Evolutionary conservation across 2,888 invertebrate genomes (phyloP), one percentile per base, ranked within the genome.

Genomic region (Eurytoma adleriae): DNA sequence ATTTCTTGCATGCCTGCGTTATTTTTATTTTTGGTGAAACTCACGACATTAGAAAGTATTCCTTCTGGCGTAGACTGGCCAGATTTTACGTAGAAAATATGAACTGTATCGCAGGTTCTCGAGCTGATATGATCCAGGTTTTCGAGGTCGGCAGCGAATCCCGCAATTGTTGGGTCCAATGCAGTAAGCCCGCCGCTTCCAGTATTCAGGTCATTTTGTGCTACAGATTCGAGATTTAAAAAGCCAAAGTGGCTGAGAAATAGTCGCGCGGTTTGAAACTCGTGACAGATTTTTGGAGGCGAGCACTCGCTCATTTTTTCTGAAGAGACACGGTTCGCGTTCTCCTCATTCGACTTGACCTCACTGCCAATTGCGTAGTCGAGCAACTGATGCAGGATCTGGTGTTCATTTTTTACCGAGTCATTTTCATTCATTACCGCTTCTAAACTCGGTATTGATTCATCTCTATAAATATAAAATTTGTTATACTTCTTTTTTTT

Each of bases 201-300:
- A 57, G 87, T 85, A 0, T 87, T 87, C 24, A 86, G 82, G 18
- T 88, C 88, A 14, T 87, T 86, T 18, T n/a, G 91, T 56, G 92
- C 87, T 50, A 77, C 68, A 10, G 92, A 92, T 50, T 90, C 90
- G 62, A 90, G 85, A 83, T 89, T 90, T 20, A 99, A 92, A 87
- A 98, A 96, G 0, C 99, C 99, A 91, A 99, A 98, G 91, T 99
- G 98, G 3, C 98, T 98, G 20, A 99, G 92, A 90, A 99, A 98
- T 40, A 99, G 92, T 70, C 99, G 93, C 1, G 99, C 97, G 0
- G 99, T 98, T 91, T 99, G 98, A 89, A 98, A 99, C 89, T 98
- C 98, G 77, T 97, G 96, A 85, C 96, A 96, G 3, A 96, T 95
- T 2, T 94, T 93, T 0, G 96, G 97, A 1, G 97, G 95, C 0